Evolutionary conservation across 2,113 vertebrate genomes (phyloP).

Genomic region (Chionomys nivalis): DNA sequence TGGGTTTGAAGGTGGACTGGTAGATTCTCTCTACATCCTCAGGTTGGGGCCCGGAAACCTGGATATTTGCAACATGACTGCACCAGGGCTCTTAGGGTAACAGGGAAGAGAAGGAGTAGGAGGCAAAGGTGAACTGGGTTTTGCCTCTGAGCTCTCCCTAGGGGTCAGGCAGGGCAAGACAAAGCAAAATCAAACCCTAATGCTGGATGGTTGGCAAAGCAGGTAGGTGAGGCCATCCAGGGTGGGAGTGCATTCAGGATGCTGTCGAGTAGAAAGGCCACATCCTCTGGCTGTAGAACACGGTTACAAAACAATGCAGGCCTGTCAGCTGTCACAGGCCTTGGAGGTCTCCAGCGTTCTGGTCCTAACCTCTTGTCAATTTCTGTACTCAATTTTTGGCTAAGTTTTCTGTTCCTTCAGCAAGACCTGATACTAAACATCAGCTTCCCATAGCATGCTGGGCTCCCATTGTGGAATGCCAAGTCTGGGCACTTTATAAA

Average conservation of each 20-base stretch:
- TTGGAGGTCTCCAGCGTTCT: background rate
- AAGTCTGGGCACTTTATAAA: background rate
- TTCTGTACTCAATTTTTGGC: background rate
- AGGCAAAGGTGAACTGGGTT: background rate
- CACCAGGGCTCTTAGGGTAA: background rate
- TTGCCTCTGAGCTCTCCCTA: background rate
- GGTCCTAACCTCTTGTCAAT: background rate
- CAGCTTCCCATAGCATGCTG: background rate
- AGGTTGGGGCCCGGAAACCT: background rate
- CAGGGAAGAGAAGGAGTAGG: background rate
- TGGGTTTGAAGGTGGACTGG: background rate
- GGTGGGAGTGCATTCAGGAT: background rate
- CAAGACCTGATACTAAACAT: background rate
- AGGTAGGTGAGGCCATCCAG: background rate
- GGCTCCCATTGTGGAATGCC: background rate
- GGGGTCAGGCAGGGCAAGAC: background rate
- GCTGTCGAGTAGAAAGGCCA: background rate
- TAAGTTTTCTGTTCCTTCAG: background rate
- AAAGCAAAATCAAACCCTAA: background rate
- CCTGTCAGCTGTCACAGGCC: background rate
- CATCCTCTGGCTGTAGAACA: background rate
- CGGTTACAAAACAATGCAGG: background rate
- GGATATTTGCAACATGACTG: background rate
- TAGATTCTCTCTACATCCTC: background rate
- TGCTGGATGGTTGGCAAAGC: background rate